These are phyloP conservation scores for Ctena decussata DNA, from an alignment of 2,888 invertebrate species.

Conservation along the genomic window DNA sequence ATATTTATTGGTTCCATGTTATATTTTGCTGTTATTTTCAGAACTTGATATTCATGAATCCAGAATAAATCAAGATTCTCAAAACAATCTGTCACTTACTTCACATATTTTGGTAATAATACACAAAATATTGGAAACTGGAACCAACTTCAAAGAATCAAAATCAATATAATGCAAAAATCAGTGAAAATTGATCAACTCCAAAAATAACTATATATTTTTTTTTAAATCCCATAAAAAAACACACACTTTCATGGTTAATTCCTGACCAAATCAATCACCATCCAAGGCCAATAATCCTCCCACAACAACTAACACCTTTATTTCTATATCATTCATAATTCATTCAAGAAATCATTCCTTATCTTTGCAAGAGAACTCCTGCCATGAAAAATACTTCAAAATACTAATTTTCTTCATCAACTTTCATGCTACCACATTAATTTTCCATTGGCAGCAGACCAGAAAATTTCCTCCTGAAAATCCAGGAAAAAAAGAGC, in stretches of 20 bases:
- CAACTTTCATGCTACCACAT: not conserved
- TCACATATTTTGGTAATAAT: not conserved
- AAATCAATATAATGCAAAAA: not conserved
- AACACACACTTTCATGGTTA: not conserved
- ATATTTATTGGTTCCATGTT: too few relatives aligned
- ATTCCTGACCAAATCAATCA: not conserved
- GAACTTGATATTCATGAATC: too few relatives aligned
- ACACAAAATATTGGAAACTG: not conserved
- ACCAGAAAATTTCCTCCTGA: not conserved
- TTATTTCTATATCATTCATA: not conserved
- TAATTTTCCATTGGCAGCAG: not conserved
- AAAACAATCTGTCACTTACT: too few relatives aligned
- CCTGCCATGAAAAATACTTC: not conserved
- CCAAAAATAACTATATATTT: too few relatives aligned
- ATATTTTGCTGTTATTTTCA: too few relatives aligned
- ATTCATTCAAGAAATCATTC: not conserved
- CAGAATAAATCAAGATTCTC: too few relatives aligned
- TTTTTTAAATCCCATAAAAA: too few relatives aligned
- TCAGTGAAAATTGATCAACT: not conserved
- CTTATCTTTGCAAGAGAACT: not conserved
- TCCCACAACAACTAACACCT: not conserved
- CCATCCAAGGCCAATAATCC: not conserved
- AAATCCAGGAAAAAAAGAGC: too few relatives aligned
- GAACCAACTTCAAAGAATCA: not conserved
- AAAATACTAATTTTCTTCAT: slow-evolving; percentile 13